Base-by-base conservation (phyloP, 1,140 invertebrate species). In the Drosophila eugracilis region DNA sequence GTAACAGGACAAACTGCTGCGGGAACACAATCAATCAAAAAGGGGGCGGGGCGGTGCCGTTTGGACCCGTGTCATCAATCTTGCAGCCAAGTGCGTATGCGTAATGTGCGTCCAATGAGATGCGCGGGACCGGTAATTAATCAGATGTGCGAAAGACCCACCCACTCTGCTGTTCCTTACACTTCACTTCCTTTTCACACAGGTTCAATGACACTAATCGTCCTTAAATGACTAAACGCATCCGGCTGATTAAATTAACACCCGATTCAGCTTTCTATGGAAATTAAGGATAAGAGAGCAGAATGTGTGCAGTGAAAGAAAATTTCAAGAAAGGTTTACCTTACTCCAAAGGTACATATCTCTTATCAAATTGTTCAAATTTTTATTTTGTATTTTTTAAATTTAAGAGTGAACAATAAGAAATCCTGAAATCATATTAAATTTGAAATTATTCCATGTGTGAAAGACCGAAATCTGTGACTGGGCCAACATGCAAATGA, bases 201-300 rank as follows among this genome's bases (percentile, higher is more conserved):
- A 58, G 53, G 62, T 67, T 67, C 75, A 66, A 73, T 54, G 52
- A 39, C 75, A 70, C 76, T 80, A 79, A 80, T 80, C 77, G 65
- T 37, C 19, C 44, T 28, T 52, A 55, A 80, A 72, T 66, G 55
- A 55, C 36, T 39, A 41, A 53, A 76, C 37, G 54, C 73, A 55
- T 55, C 26, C 42, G 54, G 55, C 52, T 58, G 62, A 78, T 79
- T 69, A 57, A 52, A 69, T 74, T 62, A 65, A 65, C 49, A 44
- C 19, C 34, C 24, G 44, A 55, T 45, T 53, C 24, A 7, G 60
- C 9, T 47, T 47, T 37, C 55, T 37, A 55, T 26, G 54, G 22
- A 28, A 44, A 44, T 28, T 4, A 26, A 32, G 30, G 48, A 24
- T 30, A 47, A 26, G 6, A 5, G 34, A 26, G 10, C 15, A 36